Percentiles rank a stretch among this genome's conserved stretches.
These are phyloP conservation scores for Eupithecia pulchellata DNA, from an alignment of 2,888 invertebrate genomes.

Conservation along the genomic window DNA sequence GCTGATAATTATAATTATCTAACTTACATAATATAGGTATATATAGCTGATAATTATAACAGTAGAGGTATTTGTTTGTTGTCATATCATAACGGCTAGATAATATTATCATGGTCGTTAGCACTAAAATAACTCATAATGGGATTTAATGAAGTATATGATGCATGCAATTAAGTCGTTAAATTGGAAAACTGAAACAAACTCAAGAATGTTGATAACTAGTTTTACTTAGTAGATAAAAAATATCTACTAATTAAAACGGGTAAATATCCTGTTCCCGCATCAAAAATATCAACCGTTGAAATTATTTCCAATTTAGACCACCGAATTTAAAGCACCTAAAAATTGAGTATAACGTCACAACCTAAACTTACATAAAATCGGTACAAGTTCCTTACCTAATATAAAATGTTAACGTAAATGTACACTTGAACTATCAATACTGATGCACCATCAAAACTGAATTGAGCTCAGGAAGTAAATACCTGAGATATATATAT, in stretches of 20 bases:
- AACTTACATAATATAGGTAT: background rate
- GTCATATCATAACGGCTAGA: background rate
- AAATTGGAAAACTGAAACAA: background rate
- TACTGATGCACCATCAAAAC: background rate
- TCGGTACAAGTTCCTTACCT: background rate
- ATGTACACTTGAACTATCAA: background rate
- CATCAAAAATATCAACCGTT: no score
- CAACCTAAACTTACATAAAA: background rate
- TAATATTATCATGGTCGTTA: background rate
- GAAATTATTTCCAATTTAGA: no score
- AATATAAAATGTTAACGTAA: background rate
- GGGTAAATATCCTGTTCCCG: no score
- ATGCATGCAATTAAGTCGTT: background rate
- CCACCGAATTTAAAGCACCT: no score
- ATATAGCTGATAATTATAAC: no score
- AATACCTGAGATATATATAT: background rate
- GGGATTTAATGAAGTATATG: no score
- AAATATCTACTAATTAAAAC: no score
- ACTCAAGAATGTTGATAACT: background rate
- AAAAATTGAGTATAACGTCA: no score
- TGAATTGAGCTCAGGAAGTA: background rate
- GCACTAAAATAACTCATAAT: background rate
- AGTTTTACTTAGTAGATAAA: no score
- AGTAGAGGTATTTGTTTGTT: no score
- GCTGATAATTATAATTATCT: no score